Conservation (phyloP, 2,797 vertebrate genomes). For the Parambassis ranga region DNA sequence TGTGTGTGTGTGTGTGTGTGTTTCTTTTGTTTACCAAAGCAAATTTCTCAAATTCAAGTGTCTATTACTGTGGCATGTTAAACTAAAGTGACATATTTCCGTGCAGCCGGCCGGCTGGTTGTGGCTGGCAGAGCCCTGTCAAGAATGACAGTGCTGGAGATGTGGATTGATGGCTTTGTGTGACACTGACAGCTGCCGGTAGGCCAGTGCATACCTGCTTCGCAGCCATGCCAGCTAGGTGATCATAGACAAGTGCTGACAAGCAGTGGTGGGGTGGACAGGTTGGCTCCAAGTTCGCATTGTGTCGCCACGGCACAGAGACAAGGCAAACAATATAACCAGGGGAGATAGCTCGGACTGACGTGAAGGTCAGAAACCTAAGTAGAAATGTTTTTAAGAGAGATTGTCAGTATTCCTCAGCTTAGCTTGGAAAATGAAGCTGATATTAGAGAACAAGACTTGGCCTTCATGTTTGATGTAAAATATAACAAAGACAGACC, state of each 20-base stretch:
- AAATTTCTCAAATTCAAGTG: slow-evolving; percentile 39
- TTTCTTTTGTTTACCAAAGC: slow-evolving; percentile 3
- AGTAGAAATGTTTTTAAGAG: slow-evolving; percentile 24
- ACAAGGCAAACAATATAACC: slow-evolving; percentile 61
- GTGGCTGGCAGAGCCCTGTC: slow-evolving; percentile 55
- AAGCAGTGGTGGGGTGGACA: slow-evolving; percentile 50
- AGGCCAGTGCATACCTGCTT: slow-evolving; percentile 57
- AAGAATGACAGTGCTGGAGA: slow-evolving; percentile 53
- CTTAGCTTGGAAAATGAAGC: slow-evolving; percentile 38
- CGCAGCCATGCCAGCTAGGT: slow-evolving; percentile 57
- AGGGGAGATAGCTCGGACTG: slow-evolving; percentile 52
- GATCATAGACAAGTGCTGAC: slow-evolving; percentile 65
- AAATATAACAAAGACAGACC: slow-evolving; percentile 41
- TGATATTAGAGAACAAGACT: slow-evolving; percentile 22
- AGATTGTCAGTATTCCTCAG: slow-evolving; percentile 34
- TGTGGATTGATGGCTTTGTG: slow-evolving; percentile 70
- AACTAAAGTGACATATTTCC: slow-evolving; percentile 58
- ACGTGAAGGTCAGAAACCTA: slow-evolving; percentile 55
- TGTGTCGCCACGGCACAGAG: slow-evolving; percentile 51
- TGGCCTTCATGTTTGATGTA: slow-evolving; percentile 53
- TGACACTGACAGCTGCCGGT: slow-evolving; percentile 68
- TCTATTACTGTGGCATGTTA: slow-evolving; percentile 44
- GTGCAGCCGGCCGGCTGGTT: slow-evolving; percentile 50
- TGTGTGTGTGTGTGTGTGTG: too few species aligned
- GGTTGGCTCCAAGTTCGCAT: slow-evolving; percentile 65